A percentile compares a stretch with the other conserved stretches of the same genome.
Conservation (phyloP, 2,797 vertebrate genomes). For the Rhincodon typus region DNA sequence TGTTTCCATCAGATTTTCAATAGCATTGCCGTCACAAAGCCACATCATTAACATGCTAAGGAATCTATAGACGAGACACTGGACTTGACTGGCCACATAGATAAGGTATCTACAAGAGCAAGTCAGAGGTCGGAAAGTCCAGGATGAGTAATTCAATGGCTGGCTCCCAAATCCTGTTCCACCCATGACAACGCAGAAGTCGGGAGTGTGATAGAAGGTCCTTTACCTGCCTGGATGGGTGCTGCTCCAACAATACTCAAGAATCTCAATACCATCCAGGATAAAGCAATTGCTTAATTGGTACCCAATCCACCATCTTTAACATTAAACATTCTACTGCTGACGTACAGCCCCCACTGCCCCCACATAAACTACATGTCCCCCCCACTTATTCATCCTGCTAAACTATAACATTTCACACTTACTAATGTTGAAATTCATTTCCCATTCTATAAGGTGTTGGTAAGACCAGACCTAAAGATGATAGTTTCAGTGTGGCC, state of each 20-base stretch:
- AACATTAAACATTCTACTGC: background rate
- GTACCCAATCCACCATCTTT: background rate
- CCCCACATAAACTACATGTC: background rate
- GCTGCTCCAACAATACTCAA: background rate
- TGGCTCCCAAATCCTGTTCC: background rate
- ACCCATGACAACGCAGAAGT: background rate
- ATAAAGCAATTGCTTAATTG: background rate
- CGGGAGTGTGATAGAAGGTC: background rate
- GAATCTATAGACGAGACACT: background rate
- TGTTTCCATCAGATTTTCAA: background rate
- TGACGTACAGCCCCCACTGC: background rate
- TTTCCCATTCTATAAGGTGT: background rate
- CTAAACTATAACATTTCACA: background rate
- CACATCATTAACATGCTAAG: background rate
- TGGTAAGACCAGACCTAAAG: background rate
- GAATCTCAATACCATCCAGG: background rate
- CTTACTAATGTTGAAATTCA: background rate
- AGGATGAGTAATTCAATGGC: background rate
- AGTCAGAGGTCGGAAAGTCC: background rate
- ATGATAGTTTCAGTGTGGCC: background rate
- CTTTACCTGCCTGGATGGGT: background rate
- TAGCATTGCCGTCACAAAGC: background rate
- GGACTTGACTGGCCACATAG: background rate
- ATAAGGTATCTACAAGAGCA: background rate
- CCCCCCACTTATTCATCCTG: background rate